These are phyloP conservation scores for Myotis planiceps DNA, from an alignment of 2,797 vertebrate genomes.

Conservation along the genomic window DNA sequence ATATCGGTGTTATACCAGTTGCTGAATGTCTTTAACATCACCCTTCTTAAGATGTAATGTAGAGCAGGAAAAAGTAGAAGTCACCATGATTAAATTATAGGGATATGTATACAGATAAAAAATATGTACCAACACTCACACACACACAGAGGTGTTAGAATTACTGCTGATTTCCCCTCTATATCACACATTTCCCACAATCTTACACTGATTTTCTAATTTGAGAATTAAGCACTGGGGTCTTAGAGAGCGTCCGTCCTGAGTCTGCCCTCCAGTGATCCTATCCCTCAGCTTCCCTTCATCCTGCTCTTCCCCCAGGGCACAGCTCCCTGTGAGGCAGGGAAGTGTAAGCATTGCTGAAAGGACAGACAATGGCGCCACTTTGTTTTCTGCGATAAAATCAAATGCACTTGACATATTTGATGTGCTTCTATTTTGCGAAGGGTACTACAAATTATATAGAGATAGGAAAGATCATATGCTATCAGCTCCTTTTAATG, in stretches of 20 bases:
- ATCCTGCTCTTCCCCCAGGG: fast-evolving
- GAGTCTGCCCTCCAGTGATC: not conserved
- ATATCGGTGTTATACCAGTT: not conserved
- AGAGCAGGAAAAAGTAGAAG: not conserved
- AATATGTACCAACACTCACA: not conserved
- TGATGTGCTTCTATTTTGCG: conserved; percentile 46
- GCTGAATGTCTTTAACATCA: not conserved
- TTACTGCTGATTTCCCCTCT: not conserved
- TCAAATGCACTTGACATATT: not conserved
- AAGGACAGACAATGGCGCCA: not conserved
- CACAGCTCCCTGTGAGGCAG: not conserved
- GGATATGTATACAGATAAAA: not conserved
- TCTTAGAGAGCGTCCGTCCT: too few relatives aligned
- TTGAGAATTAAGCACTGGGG: not conserved
- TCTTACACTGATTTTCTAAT: not conserved
- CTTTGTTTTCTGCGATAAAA: conserved; percentile 32
- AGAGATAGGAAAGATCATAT: conserved; percentile 2
- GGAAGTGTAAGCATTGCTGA: not conserved
- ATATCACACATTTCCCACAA: not conserved
- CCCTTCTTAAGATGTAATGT: not conserved
- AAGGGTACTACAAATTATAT: conserved; percentile 3
- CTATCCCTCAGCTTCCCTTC: not conserved
- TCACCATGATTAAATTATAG: not conserved
- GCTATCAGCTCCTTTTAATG: conserved; percentile 47
- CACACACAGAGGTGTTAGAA: not conserved